Base-by-base conservation (phyloP, 2,888 invertebrate species). In the Bellardia pandia region DNA sequence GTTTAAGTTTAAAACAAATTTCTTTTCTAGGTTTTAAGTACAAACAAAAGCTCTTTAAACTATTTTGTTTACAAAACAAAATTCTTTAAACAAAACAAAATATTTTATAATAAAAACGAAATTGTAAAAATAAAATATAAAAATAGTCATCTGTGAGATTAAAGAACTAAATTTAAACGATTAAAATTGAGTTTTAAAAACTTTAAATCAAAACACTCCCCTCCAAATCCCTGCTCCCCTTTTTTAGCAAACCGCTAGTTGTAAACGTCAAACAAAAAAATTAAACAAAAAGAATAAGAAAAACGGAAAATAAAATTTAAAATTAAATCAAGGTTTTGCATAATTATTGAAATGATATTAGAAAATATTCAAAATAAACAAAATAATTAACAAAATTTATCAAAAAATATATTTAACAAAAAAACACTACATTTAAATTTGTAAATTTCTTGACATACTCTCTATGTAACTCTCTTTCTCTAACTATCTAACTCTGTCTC, bases 131-230 rank as follows among this genome's bases (percentile, higher is more conserved):
- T 71, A 75, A 68, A 69, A 82, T 83, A 78, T 82, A 45, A 88
- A 86, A 88, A 90, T 90, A 90, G 89, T 89, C 89, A 90, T 89
- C 90, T 90, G 90, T 90, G 90, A 90, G 90, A 90, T 90, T 90
- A 88, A 84, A 80, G 40, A 85, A 78, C 33, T 23, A 62, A 62
- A 83, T 33, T 56, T 75, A 71, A 78, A 78, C 13, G 77, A 74
- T 16, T 58, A 64, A 83, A 60, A 82, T 62, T 77, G 66, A 88
- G 83, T 85, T 79, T 85, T 82, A 62, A 85, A 88, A 85, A 84
- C 84, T 88, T 83, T 58, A 77, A 81, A 85, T 58, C 30, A 84
- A 56, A 37, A 13, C n/a, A 11, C 11, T 53, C 58, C 66, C 76
- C 42, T 66, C 64, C 79, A 33, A 14, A 40, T 23, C 16, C 23